phyloP scores from a whole-genome alignment of 2,888 invertebrate genomes.

The Entomobrya multifasciata region DNA sequence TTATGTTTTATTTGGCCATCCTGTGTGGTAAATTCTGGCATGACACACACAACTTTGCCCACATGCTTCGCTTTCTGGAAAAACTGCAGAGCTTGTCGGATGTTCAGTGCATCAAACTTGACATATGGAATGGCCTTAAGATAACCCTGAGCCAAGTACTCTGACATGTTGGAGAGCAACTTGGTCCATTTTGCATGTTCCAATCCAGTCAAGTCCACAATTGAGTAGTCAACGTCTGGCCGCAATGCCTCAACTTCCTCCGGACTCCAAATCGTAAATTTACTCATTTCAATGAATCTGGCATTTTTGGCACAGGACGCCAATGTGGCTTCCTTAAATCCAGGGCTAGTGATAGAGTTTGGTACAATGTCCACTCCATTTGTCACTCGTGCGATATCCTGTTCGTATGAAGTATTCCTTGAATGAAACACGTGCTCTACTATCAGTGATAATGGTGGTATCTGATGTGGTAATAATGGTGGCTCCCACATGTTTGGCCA shows the following conservation, averaged over 20 bases:
- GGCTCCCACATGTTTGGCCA: not conserved
- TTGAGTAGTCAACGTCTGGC: slow-evolving; percentile 56
- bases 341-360: not conserved
- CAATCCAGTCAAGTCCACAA: slow-evolving; percentile 42
- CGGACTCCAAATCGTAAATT: slow-evolving; percentile 37
- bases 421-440: not conserved
- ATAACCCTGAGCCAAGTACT: not conserved
- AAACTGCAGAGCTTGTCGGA: slow-evolving; percentile 32
- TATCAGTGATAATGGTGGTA: too few species aligned
- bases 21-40: slow-evolving; percentile 7
- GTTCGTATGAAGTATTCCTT: not conserved
- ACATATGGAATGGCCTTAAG: slow-evolving; percentile 11
- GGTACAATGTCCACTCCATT: not conserved
- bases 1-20: not conserved
- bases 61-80: slow-evolving; percentile 59
- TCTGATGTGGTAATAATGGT: not conserved
- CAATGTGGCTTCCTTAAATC: not conserved
- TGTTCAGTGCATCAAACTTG: slow-evolving; percentile 33
- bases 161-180: not conserved
- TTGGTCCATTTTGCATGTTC: not conserved
- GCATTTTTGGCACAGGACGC: not conserved
- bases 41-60: slow-evolving; percentile 43
- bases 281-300: not conserved
- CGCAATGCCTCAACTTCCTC: slow-evolving; percentile 39
- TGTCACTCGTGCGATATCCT: not conserved